phyloP scores from a whole-genome alignment of 1,140 invertebrate species.

The Ceratosolen fusciceps region DNA sequence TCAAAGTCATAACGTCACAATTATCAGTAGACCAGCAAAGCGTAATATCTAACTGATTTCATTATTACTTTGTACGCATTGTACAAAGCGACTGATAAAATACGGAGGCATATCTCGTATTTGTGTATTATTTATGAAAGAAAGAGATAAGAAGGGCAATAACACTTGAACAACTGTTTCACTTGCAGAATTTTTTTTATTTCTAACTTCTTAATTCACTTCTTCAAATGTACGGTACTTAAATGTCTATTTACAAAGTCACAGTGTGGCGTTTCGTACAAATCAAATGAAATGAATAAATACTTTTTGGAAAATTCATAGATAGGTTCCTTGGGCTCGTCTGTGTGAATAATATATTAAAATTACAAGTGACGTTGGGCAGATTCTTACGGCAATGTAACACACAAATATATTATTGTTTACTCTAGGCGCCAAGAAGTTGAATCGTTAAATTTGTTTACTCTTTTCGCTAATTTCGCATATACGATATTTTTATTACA shows the following conservation, averaged over 20 bases:
- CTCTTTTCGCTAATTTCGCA: constrained; percentile 36
- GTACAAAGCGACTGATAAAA: constrained; percentile 40
- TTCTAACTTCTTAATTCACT: constrained; percentile 41
- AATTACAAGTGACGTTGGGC: neutral
- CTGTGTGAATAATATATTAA: neutral
- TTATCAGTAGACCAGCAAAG: constrained; percentile 24
- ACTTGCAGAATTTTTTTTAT: constrained; percentile 44
- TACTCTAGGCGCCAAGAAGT: constrained; percentile 32
- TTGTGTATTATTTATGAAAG: constrained; percentile 21
- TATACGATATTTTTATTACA: constrained; percentile 19
- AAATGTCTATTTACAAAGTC: constrained; percentile 44
- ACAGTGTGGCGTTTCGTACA: constrained; percentile 29
- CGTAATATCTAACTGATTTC: constrained; percentile 40
- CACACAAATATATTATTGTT: constrained; percentile 31
- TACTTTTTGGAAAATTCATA: neutral
- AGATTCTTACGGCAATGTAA: neutral
- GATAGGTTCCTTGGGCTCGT: neutral
- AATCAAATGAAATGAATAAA: constrained; percentile 32
- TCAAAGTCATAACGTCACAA: constrained; percentile 43
- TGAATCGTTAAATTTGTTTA: constrained; percentile 41
- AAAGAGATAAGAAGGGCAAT: constrained; percentile 36
- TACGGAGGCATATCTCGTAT: constrained; percentile 15
- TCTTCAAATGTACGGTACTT: constrained; percentile 25
- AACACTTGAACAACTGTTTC: constrained; percentile 33
- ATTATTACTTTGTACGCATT: constrained; percentile 28